Conservation (phyloP, 2,113 vertebrate genomes). For the Physeter macrocephalus region DNA sequence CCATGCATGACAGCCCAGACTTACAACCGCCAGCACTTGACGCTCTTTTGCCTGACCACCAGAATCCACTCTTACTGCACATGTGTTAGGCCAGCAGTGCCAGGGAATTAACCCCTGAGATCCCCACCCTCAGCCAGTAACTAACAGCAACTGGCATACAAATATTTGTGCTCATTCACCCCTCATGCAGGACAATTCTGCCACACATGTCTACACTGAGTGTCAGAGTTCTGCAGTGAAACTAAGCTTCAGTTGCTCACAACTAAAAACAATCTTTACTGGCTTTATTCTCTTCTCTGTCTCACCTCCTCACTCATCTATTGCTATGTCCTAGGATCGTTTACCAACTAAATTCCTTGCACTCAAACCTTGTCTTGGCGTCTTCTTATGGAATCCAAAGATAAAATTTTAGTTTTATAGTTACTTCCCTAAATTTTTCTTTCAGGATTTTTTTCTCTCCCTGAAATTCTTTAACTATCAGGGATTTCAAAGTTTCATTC, state of each 20-base stretch:
- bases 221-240: not conserved
- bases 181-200: not conserved
- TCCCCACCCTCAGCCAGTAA: not conserved
- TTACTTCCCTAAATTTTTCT: not conserved
- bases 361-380: not conserved
- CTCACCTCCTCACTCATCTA: not conserved
- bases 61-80: not conserved
- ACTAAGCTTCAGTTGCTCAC: not conserved
- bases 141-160: not conserved
- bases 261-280: not conserved
- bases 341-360: not conserved
- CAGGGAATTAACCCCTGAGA: not conserved
- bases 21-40: not conserved
- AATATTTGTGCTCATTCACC: not conserved
- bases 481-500: not conserved
- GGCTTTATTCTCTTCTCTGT: not conserved
- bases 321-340: not conserved
- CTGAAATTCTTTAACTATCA: not conserved
- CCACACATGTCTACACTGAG: fast-evolving
- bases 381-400: not conserved
- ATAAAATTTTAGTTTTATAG: not conserved
- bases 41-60: not conserved
- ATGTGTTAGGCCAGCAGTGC: not conserved
- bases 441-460: not conserved
- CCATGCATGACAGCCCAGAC: not conserved